Conservation (phyloP, 2,888 invertebrate species). For the Nemotelus nigrinus region DNA sequence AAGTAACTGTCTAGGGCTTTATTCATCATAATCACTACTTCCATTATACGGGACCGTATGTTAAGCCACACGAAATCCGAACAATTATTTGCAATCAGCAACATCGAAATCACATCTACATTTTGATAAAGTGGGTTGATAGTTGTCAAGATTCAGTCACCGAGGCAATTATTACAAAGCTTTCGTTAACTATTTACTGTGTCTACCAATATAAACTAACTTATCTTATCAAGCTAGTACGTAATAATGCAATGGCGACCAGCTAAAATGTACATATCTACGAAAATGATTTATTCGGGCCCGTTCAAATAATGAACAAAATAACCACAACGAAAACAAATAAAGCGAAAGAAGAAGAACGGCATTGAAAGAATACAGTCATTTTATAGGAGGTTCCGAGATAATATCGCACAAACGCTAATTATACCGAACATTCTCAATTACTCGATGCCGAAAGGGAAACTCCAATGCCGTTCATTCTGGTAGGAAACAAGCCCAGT, state of each 20-base stretch:
- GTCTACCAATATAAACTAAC: slow-evolving; percentile 12
- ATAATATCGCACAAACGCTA: slow-evolving; percentile 42
- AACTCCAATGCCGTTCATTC: neutral
- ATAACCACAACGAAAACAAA: neutral
- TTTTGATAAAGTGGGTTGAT: neutral
- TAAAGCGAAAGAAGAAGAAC: neutral
- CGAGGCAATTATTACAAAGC: too few relatives aligned
- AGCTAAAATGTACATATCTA: neutral
- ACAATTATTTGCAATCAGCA: slow-evolving; percentile 27
- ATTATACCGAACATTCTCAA: slow-evolving; percentile 44
- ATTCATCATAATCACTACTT: too few relatives aligned
- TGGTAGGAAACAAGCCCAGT: neutral
- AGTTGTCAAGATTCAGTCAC: neutral
- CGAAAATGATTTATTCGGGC: slow-evolving; percentile 19
- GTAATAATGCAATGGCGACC: slow-evolving; percentile 29
- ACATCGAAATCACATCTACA: slow-evolving; percentile 31
- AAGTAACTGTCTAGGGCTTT: too few relatives aligned
- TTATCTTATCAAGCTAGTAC: slow-evolving; percentile 19
- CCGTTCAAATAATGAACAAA: neutral
- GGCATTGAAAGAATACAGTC: neutral
- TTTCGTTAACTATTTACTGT: neutral
- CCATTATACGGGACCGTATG: neutral
- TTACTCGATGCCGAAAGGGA: slow-evolving; percentile 38
- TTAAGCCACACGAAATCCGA: slow-evolving; percentile 7
- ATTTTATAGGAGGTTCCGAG: neutral